Base-by-base conservation (phyloP, 2,888 invertebrate genomes). In the Sinhomidia bicolor region DNA sequence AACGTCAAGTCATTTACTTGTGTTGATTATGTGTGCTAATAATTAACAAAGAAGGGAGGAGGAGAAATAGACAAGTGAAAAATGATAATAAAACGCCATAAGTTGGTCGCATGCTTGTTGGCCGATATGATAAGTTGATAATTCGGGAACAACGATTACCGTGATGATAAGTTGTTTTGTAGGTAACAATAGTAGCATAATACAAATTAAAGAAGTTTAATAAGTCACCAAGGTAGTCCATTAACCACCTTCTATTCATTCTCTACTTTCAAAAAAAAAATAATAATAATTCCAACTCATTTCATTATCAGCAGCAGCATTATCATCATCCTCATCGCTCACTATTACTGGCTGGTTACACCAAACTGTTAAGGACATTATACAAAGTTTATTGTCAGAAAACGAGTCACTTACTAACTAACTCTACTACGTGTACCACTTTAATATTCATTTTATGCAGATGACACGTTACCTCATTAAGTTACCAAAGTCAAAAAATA, bases 391-490 rank as follows among this genome's bases (percentile, higher is more conserved):
- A 65, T 0, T 36, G 57, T 26, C 57, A 57, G 7, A 60, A 26
- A 60, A 14, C 10, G 60, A 20, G 20, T 14, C 14, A 29, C 29
- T 23, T 60, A 26, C 36, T 36, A 36, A 36, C 7, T 36, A 7
- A 5, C 3, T 3, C 4, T 36, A 60, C 12, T 14, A 60, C n/a
- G 9, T 44, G 44, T n/a, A n/a, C n/a, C 51, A n/a, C n/a, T 51
- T 51, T n/a, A 65, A 6, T 65, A 65, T 65, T 65, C 36, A 65
- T 32, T 29, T 29, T 32, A 62, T 62, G 62, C 32, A 62, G n/a
- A 65, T 32, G 36, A 65, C n/a, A 29, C 29, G 26, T 60, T 9
- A 60, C 12, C 60, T 26, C 23, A 23, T 23, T 60, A 23, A 60
- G 57, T 57, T n/a, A 51, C 51, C 14, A 5, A 12, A 51, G 12